Percentiles rank a stretch among this genome's conserved stretches.
These are phyloP conservation scores for Malachius bipustulatus DNA, from an alignment of 2,888 invertebrate species.

Conservation along the genomic window DNA sequence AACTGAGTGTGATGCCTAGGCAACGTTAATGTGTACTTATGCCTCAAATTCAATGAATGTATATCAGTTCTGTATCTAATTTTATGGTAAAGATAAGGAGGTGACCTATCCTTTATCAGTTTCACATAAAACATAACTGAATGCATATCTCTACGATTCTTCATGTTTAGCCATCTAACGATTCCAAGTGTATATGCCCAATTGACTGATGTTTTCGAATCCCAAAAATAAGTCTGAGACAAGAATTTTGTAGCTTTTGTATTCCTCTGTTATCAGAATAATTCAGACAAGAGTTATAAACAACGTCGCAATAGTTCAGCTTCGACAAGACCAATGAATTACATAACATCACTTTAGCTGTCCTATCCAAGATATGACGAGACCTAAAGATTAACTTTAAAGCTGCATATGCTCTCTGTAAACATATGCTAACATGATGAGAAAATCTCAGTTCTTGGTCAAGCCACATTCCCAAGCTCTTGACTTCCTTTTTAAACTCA, in stretches of 20 bases:
- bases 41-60: background rate
- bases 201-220: background rate
- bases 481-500: too few species aligned
- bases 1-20: background rate
- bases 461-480: too few species aligned
- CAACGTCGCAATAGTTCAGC: background rate
- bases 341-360: background rate
- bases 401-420: too few species aligned
- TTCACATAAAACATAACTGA: background rate
- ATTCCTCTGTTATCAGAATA: background rate
- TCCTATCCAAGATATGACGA: background rate
- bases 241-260: conserved; percentile 3
- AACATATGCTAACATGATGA: too few species aligned
- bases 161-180: conserved; percentile 4
- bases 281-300: conserved; percentile 1
- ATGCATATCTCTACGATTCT: background rate
- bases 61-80: background rate
- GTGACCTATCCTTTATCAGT: background rate
- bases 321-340: conserved; percentile 4
- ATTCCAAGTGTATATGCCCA: too few species aligned
- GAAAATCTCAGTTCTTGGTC: too few species aligned
- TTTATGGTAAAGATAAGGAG: background rate
- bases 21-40: conserved; percentile 1
- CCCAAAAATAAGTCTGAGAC: conserved; percentile 5
- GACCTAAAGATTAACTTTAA: background rate